Conservation (phyloP, 2,797 vertebrate genomes). For the Siniperca undulata region DNA sequence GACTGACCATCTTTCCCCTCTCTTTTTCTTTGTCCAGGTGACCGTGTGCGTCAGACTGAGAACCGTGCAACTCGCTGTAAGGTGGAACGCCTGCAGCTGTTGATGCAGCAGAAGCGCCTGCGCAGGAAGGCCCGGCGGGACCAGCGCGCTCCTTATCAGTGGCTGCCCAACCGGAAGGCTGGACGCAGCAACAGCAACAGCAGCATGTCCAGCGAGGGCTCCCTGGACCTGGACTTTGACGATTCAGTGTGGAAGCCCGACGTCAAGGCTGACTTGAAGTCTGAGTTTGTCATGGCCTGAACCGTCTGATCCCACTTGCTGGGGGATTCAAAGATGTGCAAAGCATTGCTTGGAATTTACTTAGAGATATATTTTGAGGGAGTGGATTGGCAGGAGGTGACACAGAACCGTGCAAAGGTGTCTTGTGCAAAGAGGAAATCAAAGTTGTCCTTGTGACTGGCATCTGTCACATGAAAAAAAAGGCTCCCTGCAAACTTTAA, state of each 20-base stretch:
- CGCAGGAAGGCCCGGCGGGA: slow-evolving; percentile 95
- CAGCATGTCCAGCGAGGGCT: slow-evolving; percentile 92
- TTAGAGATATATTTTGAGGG: slow-evolving; percentile 55
- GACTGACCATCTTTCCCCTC: slow-evolving; percentile 30
- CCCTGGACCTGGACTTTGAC: slow-evolving; percentile 96
- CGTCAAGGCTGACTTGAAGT: slow-evolving; percentile 97
- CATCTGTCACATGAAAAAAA: slow-evolving; percentile 37
- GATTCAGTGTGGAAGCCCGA: slow-evolving; percentile 98
- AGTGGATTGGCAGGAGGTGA: slow-evolving; percentile 55
- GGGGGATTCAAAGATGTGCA: slow-evolving; percentile 41
- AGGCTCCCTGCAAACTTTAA: slow-evolving; percentile 66
- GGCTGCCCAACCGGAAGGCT: slow-evolving; percentile 94
- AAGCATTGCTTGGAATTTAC: slow-evolving; percentile 65
- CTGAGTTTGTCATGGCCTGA: slow-evolving; percentile 96
- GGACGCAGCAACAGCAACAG: slow-evolving; percentile 95
- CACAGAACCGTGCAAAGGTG: slow-evolving; percentile 50
- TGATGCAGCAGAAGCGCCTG: slow-evolving; percentile 97
- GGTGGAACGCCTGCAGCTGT: slow-evolving; percentile 95
- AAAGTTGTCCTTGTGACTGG: slow-evolving; percentile 52
- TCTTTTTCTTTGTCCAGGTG: slow-evolving; percentile 81
- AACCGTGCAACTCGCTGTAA: slow-evolving; percentile 98
- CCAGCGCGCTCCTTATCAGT: slow-evolving; percentile 93
- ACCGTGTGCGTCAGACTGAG: slow-evolving; percentile 95
- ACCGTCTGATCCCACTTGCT: neutral
- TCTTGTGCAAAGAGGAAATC: slow-evolving; percentile 49